Evolutionary conservation across 64 coral and sea anemone species (phyloP), one percentile per base, ranked within the genome.

Genomic region (Platygyra sinensis): DNA sequence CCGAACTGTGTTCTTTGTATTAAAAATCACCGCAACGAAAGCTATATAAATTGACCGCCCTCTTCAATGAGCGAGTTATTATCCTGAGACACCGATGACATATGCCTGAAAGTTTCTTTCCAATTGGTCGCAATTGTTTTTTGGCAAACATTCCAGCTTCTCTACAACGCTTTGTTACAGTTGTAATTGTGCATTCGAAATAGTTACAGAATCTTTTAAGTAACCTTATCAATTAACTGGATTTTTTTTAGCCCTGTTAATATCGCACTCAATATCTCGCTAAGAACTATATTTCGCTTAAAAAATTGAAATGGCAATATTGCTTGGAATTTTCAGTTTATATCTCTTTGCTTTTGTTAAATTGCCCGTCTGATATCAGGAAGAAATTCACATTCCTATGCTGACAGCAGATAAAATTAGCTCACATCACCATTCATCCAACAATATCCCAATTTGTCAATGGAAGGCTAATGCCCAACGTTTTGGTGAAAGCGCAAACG

Each of bases 171-270:
- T 8, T 49, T 85, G 62, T 50, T 63, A 85, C 63, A 29, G 59
- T 28, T 31, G n/a, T 54, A 36, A 30, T 9, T 18, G 2, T 71
- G 32, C 76, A 57, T 55, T 71, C 17, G 62, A 85, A 85, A 85
- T 64, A 27, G 81, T 85, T 85, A 85, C 81, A 85, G 11, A 85
- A n/a, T 4, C 39, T 63, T 69, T 72, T 12, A 49, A 51, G 49
- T 85, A 71, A 71, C 46, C 62, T 71, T 71, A 50, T 85, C 81
- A 85, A 85, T 85, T 85, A 85, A 72, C 81, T 63, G 57, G 80
- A 32, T 71, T 71, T 65, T n/a, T 82, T 65, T 80, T 57, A 83
- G 24, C 39, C 62, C 60, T 3, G 30, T 83, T 83, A 85, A 85
- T 67, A 85, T 85, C 81, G 36, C 13, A 22, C n/a, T 71, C 63